Base-by-base conservation (phyloP, 2,113 vertebrate species). In the Carassius gibelio region DNA sequence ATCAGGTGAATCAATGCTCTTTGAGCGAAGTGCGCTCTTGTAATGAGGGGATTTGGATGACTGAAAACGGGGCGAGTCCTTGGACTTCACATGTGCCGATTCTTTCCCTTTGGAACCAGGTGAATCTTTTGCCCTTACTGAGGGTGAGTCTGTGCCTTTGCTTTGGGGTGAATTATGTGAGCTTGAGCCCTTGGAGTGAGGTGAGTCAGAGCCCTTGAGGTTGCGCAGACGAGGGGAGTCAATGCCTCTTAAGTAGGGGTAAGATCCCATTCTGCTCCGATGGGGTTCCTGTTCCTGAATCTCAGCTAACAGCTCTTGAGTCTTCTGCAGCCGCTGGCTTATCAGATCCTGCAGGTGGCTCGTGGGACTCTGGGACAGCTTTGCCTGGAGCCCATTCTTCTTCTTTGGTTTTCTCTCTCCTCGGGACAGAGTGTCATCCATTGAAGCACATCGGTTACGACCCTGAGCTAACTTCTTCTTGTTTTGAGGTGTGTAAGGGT, bases 301-400 rank as follows among this genome's bases (percentile, higher is more conserved):
- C 90, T 98, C 97, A 0, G 96, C 95, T 91, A 99, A 94, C 89
- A 99, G 94, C 94, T 97, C 97, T 94, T 97, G 97, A 89, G 98
- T 98, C 94, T 96, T 94, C 92, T 98, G 96, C 93, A 99, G 96
- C 93, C 96, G 96, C 94, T 96, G 94, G 30, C 95, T 96, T 45
- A 99, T 97, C 80, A 99, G 94, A 89, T 97, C 96, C 92, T 98
- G 97, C 88, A 99, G 93, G 89, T 94, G 94, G 62, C 93, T 94
- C 1, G 96, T 95, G 0, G 93, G 92, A 90, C 94, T 96, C 87
- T 94, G 94, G 0, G 91, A 93, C 0, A 92, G 77, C 0, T 82
- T 90, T 77, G 36, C 81, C 38, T 92, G 87, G 80, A 68, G 85
- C 7, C 85, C 83, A 1, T 82, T 88, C 0, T 88, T 88, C 81